Conservation (phyloP, 1,140 invertebrate species). For the Formica selysi region DNA sequence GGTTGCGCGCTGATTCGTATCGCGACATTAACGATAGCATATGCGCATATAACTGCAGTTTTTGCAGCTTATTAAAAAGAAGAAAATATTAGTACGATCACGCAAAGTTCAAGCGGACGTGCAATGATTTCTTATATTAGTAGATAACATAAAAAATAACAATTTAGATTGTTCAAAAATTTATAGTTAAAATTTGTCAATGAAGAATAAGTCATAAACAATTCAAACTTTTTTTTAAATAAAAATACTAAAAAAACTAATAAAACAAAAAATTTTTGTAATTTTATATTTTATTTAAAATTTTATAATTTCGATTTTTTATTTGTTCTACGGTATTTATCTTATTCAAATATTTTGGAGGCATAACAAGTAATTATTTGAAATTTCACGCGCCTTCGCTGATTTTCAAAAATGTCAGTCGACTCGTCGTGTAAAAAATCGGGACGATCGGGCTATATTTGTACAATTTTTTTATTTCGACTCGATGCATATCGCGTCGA, state of each 20-base stretch:
- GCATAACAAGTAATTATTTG: conserved; percentile 3
- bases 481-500: conserved; percentile 34
- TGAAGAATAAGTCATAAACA: background rate
- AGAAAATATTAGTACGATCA: background rate
- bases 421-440: conserved; percentile 23
- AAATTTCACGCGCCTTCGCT: background rate
- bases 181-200: background rate
- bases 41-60: conserved; percentile 34
- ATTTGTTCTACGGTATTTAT: background rate
- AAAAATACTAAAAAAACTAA: background rate
- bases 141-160: background rate
- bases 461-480: conserved; percentile 1
- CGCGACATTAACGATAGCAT: conserved; percentile 43
- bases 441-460: background rate
- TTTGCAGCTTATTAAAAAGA: background rate
- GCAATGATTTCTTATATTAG: background rate
- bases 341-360: background rate
- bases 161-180: background rate
- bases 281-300: background rate
- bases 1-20: conserved; percentile 45
- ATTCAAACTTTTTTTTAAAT: background rate
- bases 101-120: background rate
- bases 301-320: background rate
- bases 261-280: background rate
- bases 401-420: conserved; percentile 37